Base-by-base conservation (phyloP, 2,113 vertebrate genomes). In the Sinocyclocheilus anshuiensis region DNA sequence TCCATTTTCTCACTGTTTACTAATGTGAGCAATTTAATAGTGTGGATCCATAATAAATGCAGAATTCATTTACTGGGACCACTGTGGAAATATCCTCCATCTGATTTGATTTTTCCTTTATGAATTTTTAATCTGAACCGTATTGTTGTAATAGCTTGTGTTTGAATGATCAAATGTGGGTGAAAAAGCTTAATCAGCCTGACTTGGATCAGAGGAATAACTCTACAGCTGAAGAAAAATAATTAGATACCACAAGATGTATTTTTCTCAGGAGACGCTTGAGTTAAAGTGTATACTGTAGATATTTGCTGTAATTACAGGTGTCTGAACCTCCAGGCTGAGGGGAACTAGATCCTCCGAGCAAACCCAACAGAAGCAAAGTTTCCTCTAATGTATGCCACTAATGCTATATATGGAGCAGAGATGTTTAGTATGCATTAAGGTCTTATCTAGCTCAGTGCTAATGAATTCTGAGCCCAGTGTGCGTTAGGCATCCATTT, bases 351-450 rank as follows among this genome's bases (percentile, higher is more conserved):
- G 15, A 77, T 77, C 26, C 26, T 18, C 8, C 10, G 15, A 77
- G 48, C 76, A 20, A 77, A 77, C 50, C 39, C 45, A 26, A 77
- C 45, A 50, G n/a, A 77, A 50, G 2, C 20, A 24, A 45, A 15
- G 55, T 63, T 39, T 18, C 6, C 75, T 77, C 4, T 77, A 81
- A 81, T 63, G 36, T 65, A 16, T 81, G 11, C 57, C 12, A 6
- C 20, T 63, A 81, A 63, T 16, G 22, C 13, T 12, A 45, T 45
- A 59, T 81, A 59, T 63, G 36, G 29, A 45, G 57, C 57, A 65
- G 7, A 81, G 22, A 81, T 81, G 78, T 81, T 81, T 81, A 81
- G 78, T 81, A 65, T 82, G 80, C 39, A 33, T 82, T 82, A 50
- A 22, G 45, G 63, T 50, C 61, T 48, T 50, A 82, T 82, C 80